Base-by-base conservation (phyloP, 2,888 invertebrate species). In the Ophion slaviceki region DNA sequence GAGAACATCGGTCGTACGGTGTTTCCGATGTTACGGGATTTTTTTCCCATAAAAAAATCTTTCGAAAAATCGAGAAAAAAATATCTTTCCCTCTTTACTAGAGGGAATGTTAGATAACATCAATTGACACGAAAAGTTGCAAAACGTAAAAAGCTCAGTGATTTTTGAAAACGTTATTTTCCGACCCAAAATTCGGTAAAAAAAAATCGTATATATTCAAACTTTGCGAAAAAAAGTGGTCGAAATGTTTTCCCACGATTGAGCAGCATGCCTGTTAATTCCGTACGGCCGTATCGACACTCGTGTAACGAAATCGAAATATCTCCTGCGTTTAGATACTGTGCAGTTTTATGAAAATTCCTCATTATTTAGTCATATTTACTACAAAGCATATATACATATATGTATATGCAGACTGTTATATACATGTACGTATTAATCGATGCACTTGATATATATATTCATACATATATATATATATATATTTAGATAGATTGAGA, bases 1-100 rank as follows among this genome's bases (percentile, higher is more conserved):
- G 61, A 53, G 6, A 82, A 67, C 32, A 81, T 85, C 68, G 78
- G 62, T 74, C 28, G n/a, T n/a, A 32, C 47, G 47, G 24, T 71
- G 32, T 14, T 24, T 6, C 11, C 53, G 24, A 79, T 36, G 59
- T 67, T 36, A 45, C 8, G 45, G 10, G 45, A 1, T 61, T 7
- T 20, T 20, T 61, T 20, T 20, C 2, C 3, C 24, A 61, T 57
- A 62, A 70, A 59, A 45, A 47, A 14, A 47, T 47, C 11, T 14
- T 47, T 11, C 10, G 47, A 47, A 47, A 47, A 47, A 47, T 2
- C 47, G 2, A 0, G 10, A 10, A 11, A 0, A 14, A 47, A 14
- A 47, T 47, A 11, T 47, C 7, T 47, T 10, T 47, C 3, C 14
- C 11, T 47, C 14, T 14, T 47, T 14, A 14, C 47, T 4, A 47